Conservation (phyloP, 2,888 invertebrate species). For the Lithophane socia region DNA sequence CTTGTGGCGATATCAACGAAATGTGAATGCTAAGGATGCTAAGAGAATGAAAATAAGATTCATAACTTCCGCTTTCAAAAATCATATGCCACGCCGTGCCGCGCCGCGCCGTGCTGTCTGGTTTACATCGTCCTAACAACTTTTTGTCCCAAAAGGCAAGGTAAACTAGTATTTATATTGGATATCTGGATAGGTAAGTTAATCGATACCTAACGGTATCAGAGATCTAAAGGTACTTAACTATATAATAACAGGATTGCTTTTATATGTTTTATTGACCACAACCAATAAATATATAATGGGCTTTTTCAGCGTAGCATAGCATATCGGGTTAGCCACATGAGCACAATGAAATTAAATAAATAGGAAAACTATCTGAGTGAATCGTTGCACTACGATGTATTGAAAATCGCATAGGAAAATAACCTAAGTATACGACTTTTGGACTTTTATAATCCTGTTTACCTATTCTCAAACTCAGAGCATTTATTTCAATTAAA, state of each 20-base stretch:
- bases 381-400: background rate
- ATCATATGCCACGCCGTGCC: background rate
- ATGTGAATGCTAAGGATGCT: too few species aligned
- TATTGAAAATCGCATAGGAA: too few species aligned
- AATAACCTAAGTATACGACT: too few species aligned
- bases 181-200: too few species aligned
- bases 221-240: background rate
- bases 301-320: constrained; percentile 2
- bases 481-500: too few species aligned
- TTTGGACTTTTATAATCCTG: too few species aligned
- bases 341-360: background rate
- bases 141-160: background rate
- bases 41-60: too few species aligned
- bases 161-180: background rate
- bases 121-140: background rate
- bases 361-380: background rate
- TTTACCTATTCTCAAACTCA: too few species aligned
- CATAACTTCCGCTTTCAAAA: background rate
- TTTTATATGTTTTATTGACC: background rate
- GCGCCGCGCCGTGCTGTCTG: background rate
- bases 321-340: background rate
- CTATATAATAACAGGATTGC: background rate
- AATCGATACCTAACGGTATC: constrained; percentile 1
- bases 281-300: constrained; percentile 4
- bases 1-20: background rate